Conservation (phyloP, 1,140 invertebrate species). For the Onthophagus taurus region DNA sequence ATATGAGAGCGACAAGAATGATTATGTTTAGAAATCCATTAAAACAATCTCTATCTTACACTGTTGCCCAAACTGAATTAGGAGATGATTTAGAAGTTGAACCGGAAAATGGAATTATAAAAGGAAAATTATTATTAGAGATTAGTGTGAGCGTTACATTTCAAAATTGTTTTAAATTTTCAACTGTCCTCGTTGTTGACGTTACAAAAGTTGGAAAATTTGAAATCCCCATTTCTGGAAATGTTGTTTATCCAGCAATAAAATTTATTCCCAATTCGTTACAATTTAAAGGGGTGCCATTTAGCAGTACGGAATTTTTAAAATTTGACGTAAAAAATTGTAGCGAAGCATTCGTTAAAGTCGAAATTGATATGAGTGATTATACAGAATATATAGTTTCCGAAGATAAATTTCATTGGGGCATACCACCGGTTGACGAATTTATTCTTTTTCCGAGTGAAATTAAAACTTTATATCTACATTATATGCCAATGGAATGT, state of each 20-base stretch:
- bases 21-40: not conserved
- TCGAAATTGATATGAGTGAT: constrained; percentile 25
- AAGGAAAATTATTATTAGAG: constrained; percentile 16
- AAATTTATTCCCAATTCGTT: constrained; percentile 24
- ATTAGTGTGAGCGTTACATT: constrained; percentile 10
- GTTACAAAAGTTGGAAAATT: constrained; percentile 7
- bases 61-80: constrained; percentile 6
- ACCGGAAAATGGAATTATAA: constrained; percentile 22
- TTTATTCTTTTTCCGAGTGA: constrained; percentile 1
- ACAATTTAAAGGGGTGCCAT: constrained; percentile 21
- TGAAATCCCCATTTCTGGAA: constrained; percentile 20
- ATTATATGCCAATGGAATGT: constrained; percentile 28
- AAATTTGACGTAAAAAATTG: constrained; percentile 23
- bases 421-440: not conserved
- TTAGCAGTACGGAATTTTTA: constrained; percentile 18
- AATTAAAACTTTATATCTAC: constrained; percentile 23
- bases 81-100: constrained; percentile 19
- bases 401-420: not conserved
- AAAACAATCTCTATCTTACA: constrained; percentile 11
- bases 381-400: constrained; percentile 28
- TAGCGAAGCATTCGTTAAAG: constrained; percentile 16
- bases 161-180: constrained; percentile 6
- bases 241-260: constrained; percentile 26
- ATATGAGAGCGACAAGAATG: not conserved
- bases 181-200: constrained; percentile 7